Percentiles rank a stretch among this genome's conserved stretches.
Evolutionary conservation across 30 jellyfish, hydroid and myxozoan species (phyloP).

Genomic region (Hydra vulgaris): DNA sequence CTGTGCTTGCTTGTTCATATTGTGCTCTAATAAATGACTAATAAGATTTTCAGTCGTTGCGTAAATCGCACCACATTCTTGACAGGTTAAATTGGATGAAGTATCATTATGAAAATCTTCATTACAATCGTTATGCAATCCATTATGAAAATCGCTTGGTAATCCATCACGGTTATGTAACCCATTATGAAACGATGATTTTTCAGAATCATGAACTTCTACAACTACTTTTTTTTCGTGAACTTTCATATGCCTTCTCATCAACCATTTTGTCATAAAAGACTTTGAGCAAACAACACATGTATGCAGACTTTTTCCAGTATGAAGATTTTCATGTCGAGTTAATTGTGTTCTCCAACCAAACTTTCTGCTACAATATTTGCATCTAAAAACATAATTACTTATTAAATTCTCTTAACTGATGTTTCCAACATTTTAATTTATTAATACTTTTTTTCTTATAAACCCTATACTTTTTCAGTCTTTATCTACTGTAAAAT

Average conservation of each 20-base stretch:
- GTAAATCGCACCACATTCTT: constrained; percentile 4
- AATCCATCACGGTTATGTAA: neutral
- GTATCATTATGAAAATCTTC: neutral
- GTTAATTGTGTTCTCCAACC: constrained; percentile 32
- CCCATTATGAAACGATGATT: neutral
- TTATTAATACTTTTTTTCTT: too few relatives aligned
- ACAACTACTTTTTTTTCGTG: constrained; percentile 7
- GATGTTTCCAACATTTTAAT: too few relatives aligned
- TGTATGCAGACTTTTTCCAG: constrained; percentile 26
- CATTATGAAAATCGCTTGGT: neutral
- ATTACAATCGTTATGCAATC: neutral
- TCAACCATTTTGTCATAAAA: constrained; percentile 25
- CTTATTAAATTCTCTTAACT: too few relatives aligned
- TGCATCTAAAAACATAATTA: constrained; percentile 9
- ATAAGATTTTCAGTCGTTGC: constrained; percentile 1
- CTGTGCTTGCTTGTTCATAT: neutral
- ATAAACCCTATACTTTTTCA: too few relatives aligned
- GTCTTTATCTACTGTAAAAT: too few relatives aligned
- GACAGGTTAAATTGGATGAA: neutral
- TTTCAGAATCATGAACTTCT: neutral
- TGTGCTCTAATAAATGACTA: neutral
- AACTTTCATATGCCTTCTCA: constrained; percentile 13
- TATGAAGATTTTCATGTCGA: constrained; percentile 23
- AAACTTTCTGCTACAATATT: constrained; percentile 22
- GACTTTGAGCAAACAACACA: constrained; percentile 22